These are phyloP conservation scores for Myotis pilosus DNA, from an alignment of 2,797 vertebrate genomes.

Conservation along the genomic window DNA sequence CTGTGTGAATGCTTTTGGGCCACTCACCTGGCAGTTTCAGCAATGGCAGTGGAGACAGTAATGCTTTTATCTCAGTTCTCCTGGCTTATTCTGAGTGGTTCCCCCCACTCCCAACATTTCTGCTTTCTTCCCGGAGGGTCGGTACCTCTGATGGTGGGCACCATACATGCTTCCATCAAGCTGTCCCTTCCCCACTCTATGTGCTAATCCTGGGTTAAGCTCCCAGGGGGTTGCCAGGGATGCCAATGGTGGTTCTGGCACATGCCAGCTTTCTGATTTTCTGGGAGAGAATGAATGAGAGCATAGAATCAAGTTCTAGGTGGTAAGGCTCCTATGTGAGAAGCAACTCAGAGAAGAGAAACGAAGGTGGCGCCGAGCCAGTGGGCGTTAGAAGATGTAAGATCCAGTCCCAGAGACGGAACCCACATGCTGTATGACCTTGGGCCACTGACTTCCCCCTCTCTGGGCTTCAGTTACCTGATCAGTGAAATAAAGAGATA, in stretches of 20 bases:
- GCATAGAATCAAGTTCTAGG: neutral
- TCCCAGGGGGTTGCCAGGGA: neutral
- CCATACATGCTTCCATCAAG: neutral
- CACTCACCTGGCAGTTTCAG: neutral
- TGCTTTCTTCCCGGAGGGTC: neutral
- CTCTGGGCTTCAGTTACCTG: neutral
- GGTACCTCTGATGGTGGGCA: neutral
- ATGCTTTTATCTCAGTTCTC: neutral
- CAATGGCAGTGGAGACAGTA: rapidly evolving
- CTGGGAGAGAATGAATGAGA: neutral
- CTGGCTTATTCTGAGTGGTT: neutral
- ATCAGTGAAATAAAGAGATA: neutral
- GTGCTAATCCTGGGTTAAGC: neutral
- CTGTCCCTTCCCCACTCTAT: neutral
- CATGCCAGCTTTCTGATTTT: neutral
- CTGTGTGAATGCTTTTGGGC: neutral
- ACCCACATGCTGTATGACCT: neutral
- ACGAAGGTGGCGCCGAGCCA: neutral
- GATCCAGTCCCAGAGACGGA: neutral
- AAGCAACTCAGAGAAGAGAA: neutral
- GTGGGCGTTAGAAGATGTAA: neutral
- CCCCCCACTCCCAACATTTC: neutral
- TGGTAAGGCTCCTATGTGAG: neutral
- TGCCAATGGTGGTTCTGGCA: neutral
- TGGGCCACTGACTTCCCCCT: neutral